Percentiles rank a stretch among this genome's conserved stretches.
Evolutionary conservation across 2,797 vertebrate species (phyloP).

Genomic region (Anniella stebbinsi): DNA sequence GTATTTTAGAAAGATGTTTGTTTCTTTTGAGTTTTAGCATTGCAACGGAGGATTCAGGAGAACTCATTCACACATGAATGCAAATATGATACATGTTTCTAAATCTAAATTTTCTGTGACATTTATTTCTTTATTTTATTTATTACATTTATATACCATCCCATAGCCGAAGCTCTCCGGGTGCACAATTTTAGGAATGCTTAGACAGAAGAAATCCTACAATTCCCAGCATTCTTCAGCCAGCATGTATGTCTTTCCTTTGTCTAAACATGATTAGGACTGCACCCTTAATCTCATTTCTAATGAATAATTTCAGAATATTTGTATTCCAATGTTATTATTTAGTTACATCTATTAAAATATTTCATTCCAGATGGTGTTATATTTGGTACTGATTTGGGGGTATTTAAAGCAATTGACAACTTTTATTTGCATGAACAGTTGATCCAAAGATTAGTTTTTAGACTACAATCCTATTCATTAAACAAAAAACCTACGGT

Average conservation of each 20-base stretch:
- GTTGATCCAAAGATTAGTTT: neutral
- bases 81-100: neutral
- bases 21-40: neutral
- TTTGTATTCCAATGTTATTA: too few species aligned
- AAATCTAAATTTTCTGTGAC: too few species aligned
- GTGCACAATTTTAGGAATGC: too few species aligned
- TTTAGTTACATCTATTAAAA: neutral
- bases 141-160: too few species aligned
- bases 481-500: too few species aligned
- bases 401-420: neutral
- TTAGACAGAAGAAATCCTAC: neutral
- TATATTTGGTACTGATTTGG: neutral
- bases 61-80: neutral
- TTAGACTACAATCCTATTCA: too few species aligned
- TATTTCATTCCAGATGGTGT: neutral
- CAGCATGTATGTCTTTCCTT: too few species aligned
- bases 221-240: too few species aligned
- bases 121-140: too few species aligned
- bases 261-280: too few species aligned
- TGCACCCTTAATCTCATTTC: neutral
- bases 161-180: too few species aligned
- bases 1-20: neutral
- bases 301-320: neutral
- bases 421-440: neutral
- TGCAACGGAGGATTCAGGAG: neutral